These are phyloP conservation scores for Odontophorus gujanensis DNA, from an alignment of 2,113 vertebrate genomes.

Conservation along the genomic window DNA sequence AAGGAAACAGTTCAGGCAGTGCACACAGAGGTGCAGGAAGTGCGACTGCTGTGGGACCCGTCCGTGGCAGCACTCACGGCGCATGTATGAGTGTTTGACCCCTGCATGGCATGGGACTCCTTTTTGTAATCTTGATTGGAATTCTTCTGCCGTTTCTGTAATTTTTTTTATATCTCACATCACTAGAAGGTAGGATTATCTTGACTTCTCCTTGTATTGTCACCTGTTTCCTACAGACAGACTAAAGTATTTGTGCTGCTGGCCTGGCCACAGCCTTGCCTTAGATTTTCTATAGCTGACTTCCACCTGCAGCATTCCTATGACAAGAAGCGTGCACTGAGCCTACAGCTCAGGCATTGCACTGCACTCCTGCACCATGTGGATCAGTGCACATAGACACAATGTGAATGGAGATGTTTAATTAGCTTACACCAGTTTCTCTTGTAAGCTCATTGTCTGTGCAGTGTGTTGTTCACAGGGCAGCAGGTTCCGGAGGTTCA, in stretches of 20 bases:
- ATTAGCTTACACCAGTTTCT: not conserved
- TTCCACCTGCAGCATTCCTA: not conserved
- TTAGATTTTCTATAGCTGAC: not conserved
- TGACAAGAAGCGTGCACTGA: not conserved
- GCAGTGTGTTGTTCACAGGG: not conserved
- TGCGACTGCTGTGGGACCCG: too few relatives aligned
- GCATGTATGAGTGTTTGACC: not conserved
- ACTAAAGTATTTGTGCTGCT: rapidly evolving
- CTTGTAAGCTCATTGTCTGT: not conserved
- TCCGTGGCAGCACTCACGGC: too few relatives aligned
- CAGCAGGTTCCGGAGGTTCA: rapidly evolving
- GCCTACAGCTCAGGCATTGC: not conserved
- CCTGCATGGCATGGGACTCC: not conserved
- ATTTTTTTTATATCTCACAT: not conserved
- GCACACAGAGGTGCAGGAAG: too few relatives aligned
- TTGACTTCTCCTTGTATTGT: not conserved
- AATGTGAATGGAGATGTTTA: not conserved
- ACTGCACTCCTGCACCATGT: not conserved
- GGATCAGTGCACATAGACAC: not conserved
- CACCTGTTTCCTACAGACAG: rapidly evolving
- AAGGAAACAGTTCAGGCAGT: too few relatives aligned
- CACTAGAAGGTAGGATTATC: not conserved
- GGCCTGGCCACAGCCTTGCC: not conserved
- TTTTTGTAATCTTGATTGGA: not conserved
- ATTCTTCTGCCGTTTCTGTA: not conserved